These are phyloP conservation scores for Archilochus colubris DNA, from an alignment of 2,113 vertebrate genomes.

Conservation along the genomic window DNA sequence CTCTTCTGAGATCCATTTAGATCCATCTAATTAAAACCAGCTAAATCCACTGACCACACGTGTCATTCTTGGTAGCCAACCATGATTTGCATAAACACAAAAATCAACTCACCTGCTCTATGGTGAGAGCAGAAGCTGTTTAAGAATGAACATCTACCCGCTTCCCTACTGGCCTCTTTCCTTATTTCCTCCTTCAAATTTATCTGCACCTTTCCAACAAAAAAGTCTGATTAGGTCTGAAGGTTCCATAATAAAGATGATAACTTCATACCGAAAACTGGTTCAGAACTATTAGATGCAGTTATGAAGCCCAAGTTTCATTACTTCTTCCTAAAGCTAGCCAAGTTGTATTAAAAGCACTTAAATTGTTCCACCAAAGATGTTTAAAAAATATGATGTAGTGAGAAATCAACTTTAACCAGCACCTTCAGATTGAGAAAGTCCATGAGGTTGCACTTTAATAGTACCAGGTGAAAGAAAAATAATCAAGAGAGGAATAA, in stretches of 20 bases:
- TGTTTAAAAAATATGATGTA: background rate
- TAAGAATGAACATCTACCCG: background rate
- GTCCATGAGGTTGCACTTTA: background rate
- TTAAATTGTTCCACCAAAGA: background rate
- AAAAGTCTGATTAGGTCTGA: background rate
- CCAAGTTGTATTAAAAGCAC: background rate
- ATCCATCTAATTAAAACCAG: background rate
- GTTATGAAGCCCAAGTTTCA: background rate
- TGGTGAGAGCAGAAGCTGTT: background rate
- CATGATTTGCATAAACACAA: background rate
- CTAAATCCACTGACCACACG: background rate
- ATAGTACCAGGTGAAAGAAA: fast-evolving
- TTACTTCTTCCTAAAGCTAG: background rate
- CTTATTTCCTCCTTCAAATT: background rate
- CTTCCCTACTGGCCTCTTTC: background rate
- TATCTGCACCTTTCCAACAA: background rate
- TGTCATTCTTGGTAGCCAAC: background rate
- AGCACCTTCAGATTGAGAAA: background rate
- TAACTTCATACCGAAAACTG: background rate
- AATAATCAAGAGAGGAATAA: background rate
- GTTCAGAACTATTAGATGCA: background rate
- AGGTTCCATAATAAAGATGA: background rate
- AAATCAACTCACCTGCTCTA: background rate
- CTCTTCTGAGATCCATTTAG: background rate
- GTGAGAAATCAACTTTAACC: background rate